Conservation (phyloP, 64 coral and sea anemone species). For the Stichodactyla helianthus region DNA sequence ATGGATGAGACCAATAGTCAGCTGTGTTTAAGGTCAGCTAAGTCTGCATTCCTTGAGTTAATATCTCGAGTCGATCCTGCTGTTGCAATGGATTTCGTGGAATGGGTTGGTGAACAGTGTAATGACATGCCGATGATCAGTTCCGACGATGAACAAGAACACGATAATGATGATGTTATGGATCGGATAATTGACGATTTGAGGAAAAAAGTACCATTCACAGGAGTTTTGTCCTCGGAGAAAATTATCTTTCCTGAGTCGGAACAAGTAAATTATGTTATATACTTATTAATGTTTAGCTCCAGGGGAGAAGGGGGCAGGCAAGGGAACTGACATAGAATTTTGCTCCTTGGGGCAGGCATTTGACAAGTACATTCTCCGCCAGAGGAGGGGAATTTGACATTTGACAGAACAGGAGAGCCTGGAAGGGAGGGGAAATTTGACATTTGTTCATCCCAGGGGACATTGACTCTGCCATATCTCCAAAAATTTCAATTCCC, state of each 20-base stretch:
- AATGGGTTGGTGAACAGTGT: constrained; percentile 62
- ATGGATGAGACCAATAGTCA: background rate
- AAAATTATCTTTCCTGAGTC: constrained; percentile 50
- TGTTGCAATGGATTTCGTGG: constrained; percentile 45
- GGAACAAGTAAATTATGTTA: background rate
- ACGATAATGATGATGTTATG: constrained; percentile 33
- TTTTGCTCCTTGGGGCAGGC: no score
- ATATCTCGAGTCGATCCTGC: constrained; percentile 53
- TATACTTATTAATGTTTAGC: no score
- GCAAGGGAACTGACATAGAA: no score
- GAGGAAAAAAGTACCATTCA: constrained; percentile 49
- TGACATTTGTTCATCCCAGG: no score
- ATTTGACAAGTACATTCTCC: no score
- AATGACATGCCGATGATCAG: background rate
- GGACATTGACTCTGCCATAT: no score
- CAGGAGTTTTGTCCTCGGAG: constrained; percentile 55
- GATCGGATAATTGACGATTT: constrained; percentile 60
- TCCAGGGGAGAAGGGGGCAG: no score
- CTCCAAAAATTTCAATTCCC: no score
- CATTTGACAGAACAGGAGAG: no score
- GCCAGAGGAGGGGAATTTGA: no score
- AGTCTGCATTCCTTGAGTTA: constrained; percentile 48
- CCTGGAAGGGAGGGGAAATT: no score
- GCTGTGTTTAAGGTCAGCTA: background rate
- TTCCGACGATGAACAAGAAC: background rate